Conservation (phyloP, 2,113 vertebrate genomes). For the Desmodus rotundus region DNA sequence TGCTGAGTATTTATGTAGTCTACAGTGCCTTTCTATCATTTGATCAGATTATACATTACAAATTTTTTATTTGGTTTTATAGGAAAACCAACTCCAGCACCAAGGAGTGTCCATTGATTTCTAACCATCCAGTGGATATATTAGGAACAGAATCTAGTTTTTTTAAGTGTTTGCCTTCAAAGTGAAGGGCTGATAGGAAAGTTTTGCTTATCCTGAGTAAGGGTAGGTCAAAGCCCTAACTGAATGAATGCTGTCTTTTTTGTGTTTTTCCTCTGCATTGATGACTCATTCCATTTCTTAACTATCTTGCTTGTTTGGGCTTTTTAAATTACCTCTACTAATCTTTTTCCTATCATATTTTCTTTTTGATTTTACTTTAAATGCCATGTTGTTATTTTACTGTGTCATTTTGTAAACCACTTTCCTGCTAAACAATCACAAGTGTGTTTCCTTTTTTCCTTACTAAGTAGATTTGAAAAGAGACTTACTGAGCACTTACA, state of each 20-base stretch:
- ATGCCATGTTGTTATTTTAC: not conserved
- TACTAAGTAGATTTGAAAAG: not conserved
- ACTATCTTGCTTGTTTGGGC: not conserved
- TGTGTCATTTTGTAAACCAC: not conserved
- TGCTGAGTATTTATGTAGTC: not conserved
- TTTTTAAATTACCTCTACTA: not conserved
- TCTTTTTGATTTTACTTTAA: not conserved
- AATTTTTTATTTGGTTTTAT: constrained; percentile 19
- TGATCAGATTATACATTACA: not conserved
- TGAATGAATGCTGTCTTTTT: not conserved
- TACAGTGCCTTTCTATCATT: not conserved
- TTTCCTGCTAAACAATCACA: not conserved
- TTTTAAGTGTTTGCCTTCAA: not conserved
- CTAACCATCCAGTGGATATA: not conserved
- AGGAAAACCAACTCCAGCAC: not conserved
- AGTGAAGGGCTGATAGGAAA: not conserved
- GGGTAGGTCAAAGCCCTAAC: not conserved
- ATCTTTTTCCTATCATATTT: not conserved
- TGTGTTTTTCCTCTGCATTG: not conserved
- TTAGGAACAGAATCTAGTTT: not conserved
- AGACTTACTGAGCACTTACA: not conserved
- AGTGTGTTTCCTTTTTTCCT: not conserved
- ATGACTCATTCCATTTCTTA: not conserved
- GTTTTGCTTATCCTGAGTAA: not conserved
- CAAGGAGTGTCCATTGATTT: not conserved